Evolutionary conservation across 2,888 invertebrate genomes (phyloP).

Genomic region (Dysmachus trigonus): DNA sequence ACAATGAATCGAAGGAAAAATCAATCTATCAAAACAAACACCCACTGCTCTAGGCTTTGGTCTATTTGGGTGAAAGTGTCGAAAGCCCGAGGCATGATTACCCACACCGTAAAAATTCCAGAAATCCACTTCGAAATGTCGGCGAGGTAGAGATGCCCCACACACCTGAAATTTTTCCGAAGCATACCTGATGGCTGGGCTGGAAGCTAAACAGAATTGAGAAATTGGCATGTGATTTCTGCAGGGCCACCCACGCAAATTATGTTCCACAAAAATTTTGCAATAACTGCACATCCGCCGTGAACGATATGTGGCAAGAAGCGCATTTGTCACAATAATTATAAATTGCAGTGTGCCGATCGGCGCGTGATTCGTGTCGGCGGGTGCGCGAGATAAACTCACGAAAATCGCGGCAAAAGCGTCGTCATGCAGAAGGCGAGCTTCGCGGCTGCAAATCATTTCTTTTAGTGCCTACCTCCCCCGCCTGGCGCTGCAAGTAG

Average conservation of each 20-base stretch:
- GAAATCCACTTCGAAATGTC: not conserved
- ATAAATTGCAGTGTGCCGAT: not conserved
- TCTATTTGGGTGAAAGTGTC: not conserved
- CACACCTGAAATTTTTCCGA: not conserved
- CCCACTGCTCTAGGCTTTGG: not conserved
- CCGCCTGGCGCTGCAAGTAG: not conserved
- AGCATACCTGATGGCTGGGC: not conserved
- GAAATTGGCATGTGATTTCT: not conserved
- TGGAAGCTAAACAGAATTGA: not conserved
- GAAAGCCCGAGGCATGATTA: not conserved
- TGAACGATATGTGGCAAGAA: not conserved
- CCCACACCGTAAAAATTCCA: not conserved
- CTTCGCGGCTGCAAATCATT: not conserved
- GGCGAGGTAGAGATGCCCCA: not conserved
- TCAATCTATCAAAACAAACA: not conserved
- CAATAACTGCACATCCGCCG: not conserved
- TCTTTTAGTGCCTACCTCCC: not conserved
- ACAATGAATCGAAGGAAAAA: not conserved
- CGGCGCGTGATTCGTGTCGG: not conserved
- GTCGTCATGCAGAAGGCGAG: not conserved
- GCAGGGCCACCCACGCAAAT: not conserved
- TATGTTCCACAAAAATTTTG: not conserved
- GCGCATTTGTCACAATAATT: not conserved
- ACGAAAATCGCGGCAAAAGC: not conserved
- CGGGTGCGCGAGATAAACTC: not conserved